These are phyloP conservation scores for Nasonia oneida DNA, from an alignment of 2,888 invertebrate genomes.

Conservation along the genomic window DNA sequence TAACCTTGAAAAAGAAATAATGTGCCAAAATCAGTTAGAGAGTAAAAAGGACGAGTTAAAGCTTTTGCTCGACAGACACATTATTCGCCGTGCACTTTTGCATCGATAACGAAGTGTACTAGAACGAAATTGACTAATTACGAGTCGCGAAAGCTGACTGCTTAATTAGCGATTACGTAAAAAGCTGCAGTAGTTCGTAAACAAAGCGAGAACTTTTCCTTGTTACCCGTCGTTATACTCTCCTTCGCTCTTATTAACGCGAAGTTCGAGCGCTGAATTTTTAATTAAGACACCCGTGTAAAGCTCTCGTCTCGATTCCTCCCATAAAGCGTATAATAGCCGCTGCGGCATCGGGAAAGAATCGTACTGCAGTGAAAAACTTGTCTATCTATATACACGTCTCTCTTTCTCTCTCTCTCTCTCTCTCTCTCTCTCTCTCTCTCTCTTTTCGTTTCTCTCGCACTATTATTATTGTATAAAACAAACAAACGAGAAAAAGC, in stretches of 20 bases:
- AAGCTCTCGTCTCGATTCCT: background rate
- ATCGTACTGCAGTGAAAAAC: background rate
- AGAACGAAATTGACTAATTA: background rate
- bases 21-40: too few relatives aligned
- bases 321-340: background rate
- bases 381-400: background rate
- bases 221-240: background rate
- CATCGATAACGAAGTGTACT: background rate
- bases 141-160: background rate
- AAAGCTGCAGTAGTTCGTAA: background rate
- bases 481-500: constrained; percentile 56
- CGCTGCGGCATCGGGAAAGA: constrained; percentile 10
- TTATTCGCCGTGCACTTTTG: too few relatives aligned
- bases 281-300: constrained; percentile 29
- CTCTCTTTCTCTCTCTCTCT: too few relatives aligned
- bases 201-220: background rate
- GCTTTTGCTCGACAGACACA: too few relatives aligned
- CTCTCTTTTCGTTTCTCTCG: background rate
- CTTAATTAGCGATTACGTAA: background rate
- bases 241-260: background rate
- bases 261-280: background rate
- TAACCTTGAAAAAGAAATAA: too few relatives aligned
- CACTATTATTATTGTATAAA: constrained; percentile 24
- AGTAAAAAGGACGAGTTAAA: too few relatives aligned
- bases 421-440: too few relatives aligned